Evolutionary conservation across 2,113 vertebrate genomes (phyloP), one percentile per base, ranked within the genome.

Genomic region (Gobiocypris rarus): DNA sequence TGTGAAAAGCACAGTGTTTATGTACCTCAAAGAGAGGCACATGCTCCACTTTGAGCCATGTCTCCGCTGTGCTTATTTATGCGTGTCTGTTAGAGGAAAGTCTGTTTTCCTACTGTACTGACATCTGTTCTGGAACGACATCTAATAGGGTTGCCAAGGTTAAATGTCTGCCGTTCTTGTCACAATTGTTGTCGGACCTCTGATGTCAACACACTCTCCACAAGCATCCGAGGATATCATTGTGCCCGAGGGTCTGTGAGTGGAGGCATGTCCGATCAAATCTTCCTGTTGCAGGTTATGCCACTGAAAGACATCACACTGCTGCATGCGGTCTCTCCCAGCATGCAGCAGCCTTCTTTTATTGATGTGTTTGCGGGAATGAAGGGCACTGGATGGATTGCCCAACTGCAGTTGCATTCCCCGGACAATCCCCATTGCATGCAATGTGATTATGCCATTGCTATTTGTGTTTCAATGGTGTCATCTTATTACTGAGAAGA

Each of bases 111-210:
- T 9, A 82, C 7, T 70, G 34, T 34, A 70, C 19, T 58, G n/a
- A 86, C 75, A 56, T 71, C 54, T 24, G 45, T n/a, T 73, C 74
- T 54, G 81, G 89, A 85, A 91, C 63, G 84, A 56, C 83, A 87
- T 90, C 78, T 86, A 65, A 87, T 83, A 59, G 63, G 83, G 81
- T 71, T 83, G 90, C 89, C 91, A 92, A 91, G 89, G 89, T 92
- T 90, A 91, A 91, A 92, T 88, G 86, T 43, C 91, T 88, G 86
- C 86, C 90, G 89, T 91, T 87, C 88, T 76, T 84, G 82, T 85
- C 78, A 87, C 92, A 93, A 90, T 90, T 93, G 93, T 89, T 92
- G 84, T 85, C 45, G 86, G 88, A 91, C 88, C 89, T 87, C 81
- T 9, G 34, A 86, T 92, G 89, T 91, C 89, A 91, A 88, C 87